Percentiles rank a stretch among this genome's conserved stretches.
Conservation (phyloP, 2,113 vertebrate species). For the Guaruba guarouba region DNA sequence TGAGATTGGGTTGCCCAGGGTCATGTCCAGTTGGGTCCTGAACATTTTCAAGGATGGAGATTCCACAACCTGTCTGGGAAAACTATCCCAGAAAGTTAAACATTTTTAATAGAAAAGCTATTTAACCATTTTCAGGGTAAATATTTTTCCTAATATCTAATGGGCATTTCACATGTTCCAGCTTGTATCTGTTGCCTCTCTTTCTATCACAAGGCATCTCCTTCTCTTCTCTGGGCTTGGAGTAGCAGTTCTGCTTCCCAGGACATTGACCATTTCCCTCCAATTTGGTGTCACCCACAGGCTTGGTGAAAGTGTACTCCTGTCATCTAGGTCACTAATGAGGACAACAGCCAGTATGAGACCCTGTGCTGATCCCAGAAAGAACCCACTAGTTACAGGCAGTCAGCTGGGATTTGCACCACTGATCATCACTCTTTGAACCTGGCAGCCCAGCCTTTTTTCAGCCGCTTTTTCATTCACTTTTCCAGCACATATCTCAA, state of each 20-base stretch:
- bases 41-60: not conserved
- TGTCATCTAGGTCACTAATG: not conserved
- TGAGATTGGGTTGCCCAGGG: not conserved
- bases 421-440: not conserved
- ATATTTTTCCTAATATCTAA: not conserved
- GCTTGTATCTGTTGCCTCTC: not conserved
- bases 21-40: not conserved
- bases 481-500: not conserved
- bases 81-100: not conserved
- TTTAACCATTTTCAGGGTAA: not conserved
- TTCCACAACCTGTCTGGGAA: not conserved
- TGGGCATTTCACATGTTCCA: not conserved
- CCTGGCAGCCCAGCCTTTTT: not conserved
- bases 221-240: not conserved
- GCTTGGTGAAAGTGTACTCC: not conserved
- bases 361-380: not conserved
- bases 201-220: not conserved
- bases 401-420: not conserved
- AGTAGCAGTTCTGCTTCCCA: not conserved
- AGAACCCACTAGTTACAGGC: not conserved
- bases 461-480: not conserved
- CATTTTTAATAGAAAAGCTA: not conserved
- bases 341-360: not conserved
- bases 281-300: not conserved
- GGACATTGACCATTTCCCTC: not conserved